Percentiles rank a stretch among this genome's conserved stretches.
phyloP scores from a whole-genome alignment of 2,888 invertebrate genomes.

The Heteromyza rotundicornis region DNA sequence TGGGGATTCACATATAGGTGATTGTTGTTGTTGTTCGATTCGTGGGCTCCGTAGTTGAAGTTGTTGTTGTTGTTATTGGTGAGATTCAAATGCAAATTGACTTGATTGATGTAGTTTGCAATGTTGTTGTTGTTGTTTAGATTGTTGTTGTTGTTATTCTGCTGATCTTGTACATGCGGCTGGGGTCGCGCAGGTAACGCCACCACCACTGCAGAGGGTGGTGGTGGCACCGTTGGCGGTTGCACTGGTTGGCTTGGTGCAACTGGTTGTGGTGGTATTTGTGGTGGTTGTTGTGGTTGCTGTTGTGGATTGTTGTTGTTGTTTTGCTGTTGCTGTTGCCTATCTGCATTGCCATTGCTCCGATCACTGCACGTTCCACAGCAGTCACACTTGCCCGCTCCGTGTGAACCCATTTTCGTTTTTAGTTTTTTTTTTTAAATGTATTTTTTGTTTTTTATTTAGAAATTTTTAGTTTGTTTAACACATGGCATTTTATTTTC shows the following conservation, averaged over 20 bases:
- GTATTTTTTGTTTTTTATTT: constrained; percentile 11
- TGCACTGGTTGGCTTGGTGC: constrained; percentile 25
- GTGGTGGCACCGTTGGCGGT: constrained; percentile 26
- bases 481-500: not conserved
- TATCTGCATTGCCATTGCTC: constrained; percentile 34
- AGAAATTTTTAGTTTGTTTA: constrained; percentile 5
- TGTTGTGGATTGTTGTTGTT: constrained; percentile 29
- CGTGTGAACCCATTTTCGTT: constrained; percentile 42
- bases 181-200: constrained; percentile 9
- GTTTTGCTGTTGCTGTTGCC: constrained; percentile 30
- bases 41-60: not conserved
- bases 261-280: constrained; percentile 33
- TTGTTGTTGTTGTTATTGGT: constrained; percentile 35
- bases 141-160: constrained; percentile 38
- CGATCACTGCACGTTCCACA: constrained; percentile 38
- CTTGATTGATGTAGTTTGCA: constrained; percentile 41
- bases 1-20: constrained; percentile 60
- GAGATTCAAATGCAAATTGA: constrained; percentile 42
- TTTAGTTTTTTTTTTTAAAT: constrained; percentile 10
- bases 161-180: constrained; percentile 38
- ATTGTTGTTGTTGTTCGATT: constrained; percentile 50
- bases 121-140: constrained; percentile 36
- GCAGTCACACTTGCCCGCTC: constrained; percentile 46
- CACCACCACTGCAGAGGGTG: constrained; percentile 17
- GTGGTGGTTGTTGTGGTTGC: constrained; percentile 22